Base-by-base conservation (phyloP, 1,140 invertebrate genomes). In the Pomacea maculata region DNA sequence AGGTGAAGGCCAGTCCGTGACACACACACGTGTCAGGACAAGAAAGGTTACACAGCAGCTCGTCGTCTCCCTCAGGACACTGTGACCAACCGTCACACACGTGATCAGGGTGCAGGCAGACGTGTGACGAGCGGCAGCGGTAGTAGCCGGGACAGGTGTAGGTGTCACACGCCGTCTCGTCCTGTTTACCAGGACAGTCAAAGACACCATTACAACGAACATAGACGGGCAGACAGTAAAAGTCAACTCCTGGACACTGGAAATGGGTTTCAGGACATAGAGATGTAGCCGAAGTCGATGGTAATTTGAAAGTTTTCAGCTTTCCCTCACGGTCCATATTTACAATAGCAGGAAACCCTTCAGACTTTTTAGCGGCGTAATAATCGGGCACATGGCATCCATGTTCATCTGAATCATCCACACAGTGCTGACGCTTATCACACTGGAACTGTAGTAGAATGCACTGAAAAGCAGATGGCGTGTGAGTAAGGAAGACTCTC, bases 21-120 rank as follows among this genome's bases (percentile, higher is more conserved):
- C 81, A 79, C 63, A 63, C 29, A 57, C 81, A 82, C 14, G 55
- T 75, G 11, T 70, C 63, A 29, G 81, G 81, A 45, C 78, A 82
- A 1, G 81, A 79, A 21, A 79, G 19, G 72, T 82, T 34, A 72
- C 81, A 82, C 34, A 79, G 63, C 45, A 79, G 73, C 57, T 82
- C 81, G 55, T 82, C 81, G 61, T 79, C 81, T 11, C 63, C n/a
- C 34, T 82, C 11, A n/a, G 81, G 81, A 74, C 81, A 82, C 17
- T 82, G 81, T 63, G 54, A 70, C 34, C 67, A 17, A 2, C 74
- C 73, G 73, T 82, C 81, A 72, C 81, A 82, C 34, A 82, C 19
- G 73, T 82, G 77, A 6, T 75, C 29, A 14, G 64, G 29, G 45
- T 75, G 77, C 29, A 82, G 25, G 70, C 81, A 82, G 11, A 82